phyloP scores from a whole-genome alignment of 2,888 invertebrate genomes.

The Cremastobaeus sp. region DNA sequence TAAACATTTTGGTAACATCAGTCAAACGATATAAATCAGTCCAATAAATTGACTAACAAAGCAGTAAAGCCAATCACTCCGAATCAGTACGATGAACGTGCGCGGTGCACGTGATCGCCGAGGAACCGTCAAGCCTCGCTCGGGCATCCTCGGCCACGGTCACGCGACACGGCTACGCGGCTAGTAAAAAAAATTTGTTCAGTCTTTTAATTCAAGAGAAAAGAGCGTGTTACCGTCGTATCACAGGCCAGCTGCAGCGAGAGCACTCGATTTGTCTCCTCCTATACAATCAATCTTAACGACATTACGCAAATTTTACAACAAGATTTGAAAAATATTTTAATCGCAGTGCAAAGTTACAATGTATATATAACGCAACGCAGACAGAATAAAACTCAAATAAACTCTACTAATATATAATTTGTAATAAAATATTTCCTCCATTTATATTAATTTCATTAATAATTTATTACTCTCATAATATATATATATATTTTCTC shows the following conservation, averaged over 20 bases:
- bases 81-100: conserved; percentile 69
- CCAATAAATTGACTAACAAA: conserved; percentile 70
- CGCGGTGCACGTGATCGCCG: conserved; percentile 41
- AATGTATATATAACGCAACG: conserved; percentile 66
- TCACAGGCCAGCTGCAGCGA: conserved; percentile 69
- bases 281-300: conserved; percentile 63
- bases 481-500: conserved; percentile 69
- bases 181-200: conserved; percentile 59
- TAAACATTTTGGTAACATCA: conserved; percentile 78
- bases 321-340: conserved; percentile 61
- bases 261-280: conserved; percentile 63
- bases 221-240: conserved; percentile 67
- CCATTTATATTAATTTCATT: conserved; percentile 78
- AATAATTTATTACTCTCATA: conserved; percentile 78
- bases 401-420: conserved; percentile 77
- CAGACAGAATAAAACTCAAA: conserved; percentile 71
- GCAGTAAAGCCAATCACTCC: conserved; percentile 72
- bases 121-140: no score
- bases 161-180: conserved; percentile 50
- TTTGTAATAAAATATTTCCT: conserved; percentile 78
- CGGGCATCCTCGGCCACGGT: conserved; percentile 56
- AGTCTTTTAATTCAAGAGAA: conserved; percentile 67
- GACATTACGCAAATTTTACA: conserved; percentile 66
- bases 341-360: conserved; percentile 64
- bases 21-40: conserved; percentile 75